A percentile compares a stretch with the other conserved stretches of the same genome.
phyloP scores from a whole-genome alignment of 2,888 invertebrate genomes.

The Lithophane leautieri region DNA sequence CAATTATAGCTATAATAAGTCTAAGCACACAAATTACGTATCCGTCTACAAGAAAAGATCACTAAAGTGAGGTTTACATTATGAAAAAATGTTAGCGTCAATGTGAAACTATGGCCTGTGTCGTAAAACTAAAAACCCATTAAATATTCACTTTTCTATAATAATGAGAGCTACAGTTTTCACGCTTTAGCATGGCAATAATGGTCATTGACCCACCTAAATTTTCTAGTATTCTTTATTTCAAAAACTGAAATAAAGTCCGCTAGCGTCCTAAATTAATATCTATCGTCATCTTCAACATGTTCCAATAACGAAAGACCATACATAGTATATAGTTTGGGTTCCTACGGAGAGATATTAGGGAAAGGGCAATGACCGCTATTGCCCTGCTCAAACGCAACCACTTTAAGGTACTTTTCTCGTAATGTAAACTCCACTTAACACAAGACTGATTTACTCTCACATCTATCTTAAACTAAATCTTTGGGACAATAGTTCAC shows the following conservation, averaged over 20 bases:
- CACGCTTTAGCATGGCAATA: neutral
- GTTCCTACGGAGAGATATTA: neutral
- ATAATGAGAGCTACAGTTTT: neutral
- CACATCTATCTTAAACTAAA: constrained; percentile 31
- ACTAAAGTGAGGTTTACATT: constrained; percentile 10
- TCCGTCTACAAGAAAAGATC: constrained; percentile 49
- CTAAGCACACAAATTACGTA: constrained; percentile 62
- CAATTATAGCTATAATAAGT: constrained; percentile 38
- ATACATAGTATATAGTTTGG: neutral
- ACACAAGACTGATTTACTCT: constrained; percentile 3
- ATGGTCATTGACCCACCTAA: neutral
- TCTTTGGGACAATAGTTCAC: constrained; percentile 42
- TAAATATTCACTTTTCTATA: neutral
- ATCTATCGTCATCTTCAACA: neutral
- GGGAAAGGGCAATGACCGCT: neutral
- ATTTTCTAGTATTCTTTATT: neutral
- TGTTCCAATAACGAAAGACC: neutral
- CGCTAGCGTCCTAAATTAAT: too few species aligned
- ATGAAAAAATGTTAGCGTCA: neutral
- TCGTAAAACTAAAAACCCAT: neutral
- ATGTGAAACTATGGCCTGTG: neutral
- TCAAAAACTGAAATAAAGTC: neutral
- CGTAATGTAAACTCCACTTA: constrained; percentile 7
- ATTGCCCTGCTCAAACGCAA: neutral
- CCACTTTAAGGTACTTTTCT: neutral